Evolutionary conservation across 2,797 vertebrate genomes (phyloP).

Genomic region (Anniella stebbinsi): DNA sequence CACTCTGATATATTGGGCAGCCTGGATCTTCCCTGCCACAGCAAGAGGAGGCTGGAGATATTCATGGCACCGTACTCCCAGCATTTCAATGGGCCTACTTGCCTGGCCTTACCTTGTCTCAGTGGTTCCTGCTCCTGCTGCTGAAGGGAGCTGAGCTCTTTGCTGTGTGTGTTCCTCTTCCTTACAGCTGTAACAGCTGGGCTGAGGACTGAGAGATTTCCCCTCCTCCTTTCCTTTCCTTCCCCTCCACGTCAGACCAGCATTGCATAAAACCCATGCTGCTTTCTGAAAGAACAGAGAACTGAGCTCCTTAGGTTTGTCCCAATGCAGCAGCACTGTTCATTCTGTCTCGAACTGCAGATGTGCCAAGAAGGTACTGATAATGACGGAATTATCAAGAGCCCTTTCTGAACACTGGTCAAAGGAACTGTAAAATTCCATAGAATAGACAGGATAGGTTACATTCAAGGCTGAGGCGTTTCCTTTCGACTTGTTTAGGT

Average conservation of each 20-base stretch:
- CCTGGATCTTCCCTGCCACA: conserved; percentile 33
- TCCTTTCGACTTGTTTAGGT: background rate
- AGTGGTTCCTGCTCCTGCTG: conserved; percentile 46
- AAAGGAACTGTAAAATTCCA: no score
- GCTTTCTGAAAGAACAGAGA: conserved; percentile 34
- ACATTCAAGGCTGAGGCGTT: background rate
- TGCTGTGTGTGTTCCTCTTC: conserved; percentile 28
- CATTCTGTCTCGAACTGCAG: no score
- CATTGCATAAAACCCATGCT: conserved; percentile 40
- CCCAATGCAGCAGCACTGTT: background rate
- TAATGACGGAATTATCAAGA: background rate
- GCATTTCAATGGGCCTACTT: background rate
- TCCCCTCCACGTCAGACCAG: conserved; percentile 43
- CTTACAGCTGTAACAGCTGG: conserved; percentile 50
- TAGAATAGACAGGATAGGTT: background rate
- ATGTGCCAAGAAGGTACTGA: no score
- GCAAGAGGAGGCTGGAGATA: conserved; percentile 15
- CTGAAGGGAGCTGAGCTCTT: background rate
- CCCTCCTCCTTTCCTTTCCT: conserved; percentile 59
- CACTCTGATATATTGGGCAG: background rate
- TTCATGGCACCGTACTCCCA: accelerated
- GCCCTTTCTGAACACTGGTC: background rate
- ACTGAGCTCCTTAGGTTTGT: background rate
- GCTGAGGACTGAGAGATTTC: conserved; percentile 48
- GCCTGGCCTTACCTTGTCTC: background rate